These are phyloP conservation scores for Brachypodius melanocephalos DNA, from an alignment of 2,113 vertebrate genomes.

Conservation along the genomic window DNA sequence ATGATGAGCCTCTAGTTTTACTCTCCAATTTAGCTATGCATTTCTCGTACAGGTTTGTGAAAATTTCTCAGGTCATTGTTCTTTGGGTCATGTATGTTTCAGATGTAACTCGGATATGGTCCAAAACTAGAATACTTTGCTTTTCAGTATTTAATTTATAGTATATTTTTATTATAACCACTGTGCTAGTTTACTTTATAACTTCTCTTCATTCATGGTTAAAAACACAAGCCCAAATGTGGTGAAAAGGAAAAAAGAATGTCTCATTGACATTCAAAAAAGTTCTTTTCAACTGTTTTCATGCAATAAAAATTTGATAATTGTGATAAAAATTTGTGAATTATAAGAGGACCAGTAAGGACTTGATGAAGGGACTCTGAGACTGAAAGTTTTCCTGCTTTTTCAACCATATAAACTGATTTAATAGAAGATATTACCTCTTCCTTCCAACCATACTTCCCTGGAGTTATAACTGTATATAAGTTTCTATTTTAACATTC, in stretches of 20 bases:
- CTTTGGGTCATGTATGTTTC: background rate
- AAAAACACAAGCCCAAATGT: background rate
- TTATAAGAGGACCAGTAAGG: background rate
- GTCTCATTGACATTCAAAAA: background rate
- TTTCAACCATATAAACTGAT: background rate
- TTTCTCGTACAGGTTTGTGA: background rate
- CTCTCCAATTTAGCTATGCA: background rate
- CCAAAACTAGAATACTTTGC: background rate
- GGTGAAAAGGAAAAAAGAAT: background rate
- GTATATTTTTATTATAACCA: background rate
- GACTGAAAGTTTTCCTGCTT: conserved; percentile 3
- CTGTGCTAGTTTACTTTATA: background rate
- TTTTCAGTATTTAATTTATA: background rate
- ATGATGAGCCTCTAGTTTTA: background rate
- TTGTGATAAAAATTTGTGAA: background rate
- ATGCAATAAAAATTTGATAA: background rate
- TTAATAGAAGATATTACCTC: conserved; percentile 33
- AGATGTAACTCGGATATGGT: background rate
- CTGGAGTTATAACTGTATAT: background rate
- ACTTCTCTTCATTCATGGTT: background rate
- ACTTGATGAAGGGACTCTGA: background rate
- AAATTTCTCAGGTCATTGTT: background rate
- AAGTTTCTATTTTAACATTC: conserved; percentile 26
- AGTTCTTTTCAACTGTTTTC: background rate
- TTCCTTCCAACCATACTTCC: background rate